Base-by-base conservation (phyloP, 2,113 vertebrate genomes). In the Beaufortia kweichowensis region DNA sequence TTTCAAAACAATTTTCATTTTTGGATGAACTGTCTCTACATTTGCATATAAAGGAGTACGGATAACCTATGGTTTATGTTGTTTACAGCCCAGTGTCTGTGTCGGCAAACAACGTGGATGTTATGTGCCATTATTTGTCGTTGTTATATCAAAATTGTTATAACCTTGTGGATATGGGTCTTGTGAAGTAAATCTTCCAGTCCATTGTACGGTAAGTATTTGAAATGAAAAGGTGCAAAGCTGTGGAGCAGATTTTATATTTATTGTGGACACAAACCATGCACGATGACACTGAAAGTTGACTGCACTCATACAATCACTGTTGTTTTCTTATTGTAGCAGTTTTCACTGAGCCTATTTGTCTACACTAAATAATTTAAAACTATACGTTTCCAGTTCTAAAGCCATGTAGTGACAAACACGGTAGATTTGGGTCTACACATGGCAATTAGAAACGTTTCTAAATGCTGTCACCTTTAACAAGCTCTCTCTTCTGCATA, bases 261-360 rank as follows among this genome's bases (percentile, higher is more conserved):
- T 84, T 81, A 84, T 84, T 82, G 50, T 66, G 72, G 71, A 55
- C 74, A 69, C 29, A 70, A 26, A 50, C 50, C 67, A 81, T 79
- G 77, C 79, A 81, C 76, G 5, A 61, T 35, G 64, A 82, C 72
- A 76, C 53, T 46, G 70, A 55, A 43, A 28, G 17, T 67, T 55
- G 19, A 72, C 26, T 31, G 39, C 69, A 76, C 62, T 3, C 31
- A 33, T 26, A 81, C 17, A 61, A 74, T n/a, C 11, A 48, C 17
- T 55, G 26, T 31, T 53, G 33, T 48, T 72, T 62, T 48, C 61
- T 33, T 46, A 55, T 72, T 57, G 48, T 10, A 21, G 48, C n/a
- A n/a, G 12, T 53, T 7, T n/a, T 21, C 48, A 53, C 6, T 8
- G 7, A 53, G n/a, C 19, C 19, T 53, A 23, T 50, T 24, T 29